Conservation (phyloP, 2,797 vertebrate genomes). For the Smutsia gigantea region DNA sequence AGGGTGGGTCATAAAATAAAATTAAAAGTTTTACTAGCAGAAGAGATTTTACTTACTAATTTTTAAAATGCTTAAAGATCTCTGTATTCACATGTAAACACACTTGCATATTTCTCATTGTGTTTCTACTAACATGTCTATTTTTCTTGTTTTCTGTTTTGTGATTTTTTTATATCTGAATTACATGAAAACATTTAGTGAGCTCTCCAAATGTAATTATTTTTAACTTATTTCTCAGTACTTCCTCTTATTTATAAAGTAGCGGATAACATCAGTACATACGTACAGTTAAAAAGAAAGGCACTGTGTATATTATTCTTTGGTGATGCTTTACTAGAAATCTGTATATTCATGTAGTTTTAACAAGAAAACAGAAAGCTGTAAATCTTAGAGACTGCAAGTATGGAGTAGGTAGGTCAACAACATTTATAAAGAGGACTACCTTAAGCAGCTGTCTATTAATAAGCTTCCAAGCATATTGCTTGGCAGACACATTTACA, state of each 20-base stretch:
- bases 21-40: slow-evolving; percentile 9
- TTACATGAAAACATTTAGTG: slow-evolving; percentile 16
- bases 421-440: slow-evolving; percentile 13
- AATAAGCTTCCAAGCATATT: background rate
- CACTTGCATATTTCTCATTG: background rate
- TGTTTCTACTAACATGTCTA: background rate
- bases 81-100: slow-evolving; percentile 2
- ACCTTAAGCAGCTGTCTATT: slow-evolving; percentile 35
- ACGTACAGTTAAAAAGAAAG: background rate
- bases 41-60: background rate
- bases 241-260: background rate
- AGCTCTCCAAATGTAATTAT: background rate
- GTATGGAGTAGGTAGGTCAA: background rate
- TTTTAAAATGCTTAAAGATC: slow-evolving; percentile 13
- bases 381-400: slow-evolving; percentile 10
- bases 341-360: background rate
- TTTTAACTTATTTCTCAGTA: background rate
- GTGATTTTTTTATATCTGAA: background rate
- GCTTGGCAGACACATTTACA: slow-evolving; percentile 36
- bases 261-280: background rate
- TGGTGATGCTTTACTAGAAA: background rate
- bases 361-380: slow-evolving; percentile 10
- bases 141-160: slow-evolving; percentile 33
- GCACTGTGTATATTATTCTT: background rate
- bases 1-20: background rate